Evolutionary conservation across 1,140 invertebrate genomes (phyloP).

Genomic region (Aphis gossypii): DNA sequence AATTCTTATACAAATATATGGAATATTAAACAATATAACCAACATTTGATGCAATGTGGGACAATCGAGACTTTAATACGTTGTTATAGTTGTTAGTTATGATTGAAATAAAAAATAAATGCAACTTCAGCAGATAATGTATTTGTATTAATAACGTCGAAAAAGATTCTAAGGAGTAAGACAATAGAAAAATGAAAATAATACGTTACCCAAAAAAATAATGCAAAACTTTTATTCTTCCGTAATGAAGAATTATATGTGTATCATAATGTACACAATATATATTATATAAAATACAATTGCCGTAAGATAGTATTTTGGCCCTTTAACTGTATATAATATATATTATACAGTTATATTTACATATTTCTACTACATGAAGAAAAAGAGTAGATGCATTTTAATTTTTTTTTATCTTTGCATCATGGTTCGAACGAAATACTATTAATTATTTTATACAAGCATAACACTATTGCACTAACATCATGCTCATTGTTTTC

Average conservation of each 20-base stretch:
- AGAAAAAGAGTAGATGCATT: neutral
- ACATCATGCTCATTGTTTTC: neutral
- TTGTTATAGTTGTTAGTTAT: neutral
- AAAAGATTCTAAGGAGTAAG: neutral
- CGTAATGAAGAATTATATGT: neutral
- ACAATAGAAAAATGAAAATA: neutral
- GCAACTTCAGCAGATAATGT: neutral
- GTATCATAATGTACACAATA: neutral
- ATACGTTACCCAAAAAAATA: neutral
- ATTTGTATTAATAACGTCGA: slow-evolving; percentile 7
- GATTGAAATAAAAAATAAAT: neutral
- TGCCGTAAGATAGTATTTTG: neutral
- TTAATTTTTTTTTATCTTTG: neutral
- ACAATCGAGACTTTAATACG: neutral
- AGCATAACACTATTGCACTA: neutral
- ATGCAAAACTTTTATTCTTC: neutral
- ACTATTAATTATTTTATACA: neutral
- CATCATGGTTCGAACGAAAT: neutral
- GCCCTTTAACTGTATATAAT: neutral
- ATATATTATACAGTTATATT: neutral
- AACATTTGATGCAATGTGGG: neutral
- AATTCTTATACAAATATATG: neutral
- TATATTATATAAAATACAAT: neutral
- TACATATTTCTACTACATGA: neutral
- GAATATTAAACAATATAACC: neutral